Evolutionary conservation across 2,797 vertebrate genomes (phyloP).

Genomic region (Sebastes trivittatus): DNA sequence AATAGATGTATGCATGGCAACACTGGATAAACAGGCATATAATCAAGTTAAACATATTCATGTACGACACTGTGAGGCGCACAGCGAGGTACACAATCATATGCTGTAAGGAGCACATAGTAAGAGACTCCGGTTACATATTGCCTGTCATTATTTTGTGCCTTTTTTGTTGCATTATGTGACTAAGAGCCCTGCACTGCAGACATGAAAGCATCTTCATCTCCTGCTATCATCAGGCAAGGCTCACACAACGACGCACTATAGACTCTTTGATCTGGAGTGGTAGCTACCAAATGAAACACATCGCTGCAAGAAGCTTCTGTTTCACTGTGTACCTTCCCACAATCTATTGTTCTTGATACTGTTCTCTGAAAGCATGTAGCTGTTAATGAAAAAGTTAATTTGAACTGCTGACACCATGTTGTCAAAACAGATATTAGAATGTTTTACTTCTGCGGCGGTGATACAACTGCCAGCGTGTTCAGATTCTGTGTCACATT

Average conservation of each 20-base stretch:
- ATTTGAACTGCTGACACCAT: conserved; percentile 30
- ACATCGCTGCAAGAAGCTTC: conserved; percentile 20
- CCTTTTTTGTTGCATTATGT: conserved; percentile 65
- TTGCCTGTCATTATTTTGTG: conserved; percentile 66
- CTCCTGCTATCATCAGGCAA: conserved; percentile 66
- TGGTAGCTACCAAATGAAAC: conserved; percentile 55
- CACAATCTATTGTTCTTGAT: conserved; percentile 30
- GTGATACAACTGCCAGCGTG: not conserved
- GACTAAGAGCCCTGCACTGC: conserved; percentile 67
- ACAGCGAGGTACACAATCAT: conserved; percentile 7
- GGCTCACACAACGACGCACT: conserved; percentile 42
- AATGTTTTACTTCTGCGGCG: not conserved
- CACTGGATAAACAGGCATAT: not conserved
- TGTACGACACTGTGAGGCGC: not conserved
- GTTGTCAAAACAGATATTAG: conserved; percentile 29
- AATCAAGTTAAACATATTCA: conserved; percentile 16
- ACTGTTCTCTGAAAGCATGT: not conserved
- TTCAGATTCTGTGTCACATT: conserved; percentile 13
- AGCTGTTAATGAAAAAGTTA: conserved; percentile 36
- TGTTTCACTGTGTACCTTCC: conserved; percentile 11
- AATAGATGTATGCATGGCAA: not conserved
- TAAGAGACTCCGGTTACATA: conserved; percentile 37
- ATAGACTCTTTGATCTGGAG: conserved; percentile 69
- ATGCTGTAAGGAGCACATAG: conserved; percentile 7
- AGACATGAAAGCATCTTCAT: conserved; percentile 77